Percentiles rank a stretch among this genome's conserved stretches.
phyloP scores from a whole-genome alignment of 2,888 invertebrate genomes.

The Melanchra persicariae region DNA sequence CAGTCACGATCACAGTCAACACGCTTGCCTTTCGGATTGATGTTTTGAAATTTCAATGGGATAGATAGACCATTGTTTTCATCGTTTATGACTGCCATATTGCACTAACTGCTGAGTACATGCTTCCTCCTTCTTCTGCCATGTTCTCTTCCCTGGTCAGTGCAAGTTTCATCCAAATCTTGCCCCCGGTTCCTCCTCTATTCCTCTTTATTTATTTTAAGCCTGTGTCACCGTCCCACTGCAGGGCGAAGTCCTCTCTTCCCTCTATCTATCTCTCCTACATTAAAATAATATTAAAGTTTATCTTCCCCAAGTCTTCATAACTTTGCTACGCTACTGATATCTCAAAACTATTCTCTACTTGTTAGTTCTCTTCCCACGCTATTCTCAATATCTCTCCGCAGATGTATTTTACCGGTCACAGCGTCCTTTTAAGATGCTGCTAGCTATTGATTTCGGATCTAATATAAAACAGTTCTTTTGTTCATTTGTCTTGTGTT shows the following conservation, averaged over 20 bases:
- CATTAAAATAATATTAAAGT: background rate
- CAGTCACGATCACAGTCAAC: background rate
- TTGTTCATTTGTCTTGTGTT: constrained; percentile 39
- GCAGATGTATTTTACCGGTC: constrained; percentile 40
- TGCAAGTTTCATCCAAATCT: background rate
- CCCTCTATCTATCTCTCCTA: background rate
- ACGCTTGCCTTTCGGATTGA: background rate
- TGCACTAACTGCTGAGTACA: too few species aligned
- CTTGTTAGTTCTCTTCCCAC: constrained; percentile 21
- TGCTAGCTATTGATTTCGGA: constrained; percentile 52
- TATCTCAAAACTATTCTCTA: constrained; percentile 3
- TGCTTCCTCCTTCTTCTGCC: background rate
- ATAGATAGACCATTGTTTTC: too few species aligned
- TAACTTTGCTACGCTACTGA: background rate
- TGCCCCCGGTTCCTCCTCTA: background rate
- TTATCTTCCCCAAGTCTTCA: constrained; percentile 1
- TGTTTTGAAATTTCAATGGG: too few species aligned
- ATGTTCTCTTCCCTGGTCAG: background rate
- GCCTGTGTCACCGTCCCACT: background rate
- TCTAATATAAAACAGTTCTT: constrained; percentile 54
- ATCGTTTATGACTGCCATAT: too few species aligned
- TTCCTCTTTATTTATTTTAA: background rate
- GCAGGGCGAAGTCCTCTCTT: background rate
- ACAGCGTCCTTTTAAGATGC: constrained; percentile 29
- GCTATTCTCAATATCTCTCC: constrained; percentile 17